These are phyloP conservation scores for Eledona agricola DNA, from an alignment of 2,888 invertebrate genomes.

Conservation along the genomic window DNA sequence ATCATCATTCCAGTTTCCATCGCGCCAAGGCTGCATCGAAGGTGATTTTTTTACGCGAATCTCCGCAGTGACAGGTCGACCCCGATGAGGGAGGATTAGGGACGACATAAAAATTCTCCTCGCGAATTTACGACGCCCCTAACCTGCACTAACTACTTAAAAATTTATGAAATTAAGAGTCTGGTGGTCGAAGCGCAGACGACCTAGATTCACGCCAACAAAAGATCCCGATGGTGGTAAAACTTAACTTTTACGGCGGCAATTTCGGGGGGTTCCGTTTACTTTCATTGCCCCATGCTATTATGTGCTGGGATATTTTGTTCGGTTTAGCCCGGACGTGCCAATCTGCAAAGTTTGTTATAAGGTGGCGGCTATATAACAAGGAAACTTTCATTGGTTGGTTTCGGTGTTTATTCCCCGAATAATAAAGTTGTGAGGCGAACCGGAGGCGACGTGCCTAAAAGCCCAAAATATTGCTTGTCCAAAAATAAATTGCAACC, in stretches of 20 bases:
- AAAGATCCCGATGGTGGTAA: conserved; percentile 3
- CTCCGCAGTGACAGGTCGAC: too few species aligned
- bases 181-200: background rate
- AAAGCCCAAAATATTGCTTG: conserved; percentile 10
- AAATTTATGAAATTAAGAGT: conserved; percentile 8
- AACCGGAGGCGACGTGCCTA: conserved; percentile 6
- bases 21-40: conserved; percentile 13
- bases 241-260: conserved; percentile 5
- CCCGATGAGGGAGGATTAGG: too few species aligned
- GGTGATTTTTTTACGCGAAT: conserved; percentile 20
- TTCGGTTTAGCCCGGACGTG: conserved; percentile 12
- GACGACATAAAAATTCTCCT: conserved; percentile 2
- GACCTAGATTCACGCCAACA: conserved; percentile 1
- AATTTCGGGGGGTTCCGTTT: conserved; percentile 10
- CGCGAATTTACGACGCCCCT: conserved; percentile 1
- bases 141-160: conserved; percentile 6
- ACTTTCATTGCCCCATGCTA: conserved; percentile 11
- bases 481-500: conserved; percentile 1
- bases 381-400: conserved; percentile 10
- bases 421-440: conserved; percentile 23
- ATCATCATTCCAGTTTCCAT: conserved; percentile 11
- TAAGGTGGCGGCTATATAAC: conserved; percentile 16
- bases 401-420: conserved; percentile 18
- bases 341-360: conserved; percentile 17
- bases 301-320: conserved; percentile 5